Evolutionary conservation across 2,797 vertebrate species (phyloP), one percentile per base, ranked within the genome.

Genomic region (Anas bahamensis): DNA sequence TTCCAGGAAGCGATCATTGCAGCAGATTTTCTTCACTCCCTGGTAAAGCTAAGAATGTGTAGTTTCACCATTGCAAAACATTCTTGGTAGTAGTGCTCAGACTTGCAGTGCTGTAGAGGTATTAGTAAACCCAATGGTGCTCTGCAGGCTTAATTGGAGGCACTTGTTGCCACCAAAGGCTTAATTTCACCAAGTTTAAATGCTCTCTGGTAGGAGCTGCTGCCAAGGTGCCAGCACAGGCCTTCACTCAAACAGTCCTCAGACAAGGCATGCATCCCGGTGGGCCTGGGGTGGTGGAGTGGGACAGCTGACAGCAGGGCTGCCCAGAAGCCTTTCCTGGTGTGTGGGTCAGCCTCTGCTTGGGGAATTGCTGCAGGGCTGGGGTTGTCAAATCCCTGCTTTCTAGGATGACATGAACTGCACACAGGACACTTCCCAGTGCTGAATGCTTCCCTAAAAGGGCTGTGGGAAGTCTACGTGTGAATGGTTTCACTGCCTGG

Each of bases 11-110:
- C 3, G 46, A 95, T 95, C 75, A 59, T 75, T 79, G 88, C 90
- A 93, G 95, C 92, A 94, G 94, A 96, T 92, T 94, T 97, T 91
- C 94, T 70, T 89, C 83, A 77, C 91, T 95, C 92, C 84, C 80
- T 23, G 71, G 92, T 88, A 84, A 53, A 94, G 92, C 96, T 92
- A 88, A 89, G 96, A 94, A 88, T 82, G 95, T 91, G 93, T 91
- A 88, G 74, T 89, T 94, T 74, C 73, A 78, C 87, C 92, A 61
- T 81, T 95, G 88, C 73, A 86, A 89, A 94, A 91, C 85, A 86
- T 16, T 11, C 59, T 88, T 68, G 56, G 74, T 94, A 94, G 83
- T 89, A 95, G 90, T 83, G 63, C 76, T 92, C 44, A 17, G 90
- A 42, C 77, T 90, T 89, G 21, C 1, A 90, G 82, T 7, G 5